Conservation (phyloP, 2,113 vertebrate species). For the Hassar affinis region DNA sequence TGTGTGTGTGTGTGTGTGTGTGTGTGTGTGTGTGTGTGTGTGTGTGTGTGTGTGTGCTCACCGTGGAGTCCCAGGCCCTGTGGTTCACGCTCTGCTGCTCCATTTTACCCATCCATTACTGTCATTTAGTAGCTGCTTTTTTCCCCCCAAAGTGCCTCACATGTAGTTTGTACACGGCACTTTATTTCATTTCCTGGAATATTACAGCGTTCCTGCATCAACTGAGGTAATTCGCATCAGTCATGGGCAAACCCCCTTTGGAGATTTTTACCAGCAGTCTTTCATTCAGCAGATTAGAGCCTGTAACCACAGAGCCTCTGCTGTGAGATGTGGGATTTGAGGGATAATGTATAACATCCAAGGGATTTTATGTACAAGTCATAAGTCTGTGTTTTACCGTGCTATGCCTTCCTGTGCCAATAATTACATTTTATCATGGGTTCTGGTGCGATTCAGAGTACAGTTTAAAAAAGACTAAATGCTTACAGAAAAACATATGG, state of each 20-base stretch:
- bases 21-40: too few relatives aligned
- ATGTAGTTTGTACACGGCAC: neutral
- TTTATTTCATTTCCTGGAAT: neutral
- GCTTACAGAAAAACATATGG: neutral
- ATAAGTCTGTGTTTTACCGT: neutral
- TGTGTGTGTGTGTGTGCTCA: neutral
- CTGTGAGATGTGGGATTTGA: neutral
- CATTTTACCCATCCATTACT: constrained; percentile 9
- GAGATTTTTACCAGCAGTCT: neutral
- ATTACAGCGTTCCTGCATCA: neutral
- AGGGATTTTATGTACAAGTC: neutral
- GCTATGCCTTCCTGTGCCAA: neutral
- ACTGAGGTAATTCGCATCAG: constrained; percentile 2
- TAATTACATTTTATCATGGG: neutral
- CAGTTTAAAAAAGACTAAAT: neutral
- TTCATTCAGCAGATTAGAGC: neutral
- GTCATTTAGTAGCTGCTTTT: constrained; percentile 17
- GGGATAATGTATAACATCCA: constrained; percentile 1
- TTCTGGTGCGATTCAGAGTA: neutral
- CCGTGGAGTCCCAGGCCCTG: constrained; percentile 10
- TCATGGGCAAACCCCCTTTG: constrained; percentile 8
- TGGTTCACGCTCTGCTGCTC: constrained; percentile 18
- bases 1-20: too few relatives aligned
- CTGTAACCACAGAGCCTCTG: neutral
- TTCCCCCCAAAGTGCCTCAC: neutral